Percentiles rank a stretch among this genome's conserved stretches.
These are phyloP conservation scores for Anableps anableps DNA, from an alignment of 2,797 vertebrate genomes.

Conservation along the genomic window DNA sequence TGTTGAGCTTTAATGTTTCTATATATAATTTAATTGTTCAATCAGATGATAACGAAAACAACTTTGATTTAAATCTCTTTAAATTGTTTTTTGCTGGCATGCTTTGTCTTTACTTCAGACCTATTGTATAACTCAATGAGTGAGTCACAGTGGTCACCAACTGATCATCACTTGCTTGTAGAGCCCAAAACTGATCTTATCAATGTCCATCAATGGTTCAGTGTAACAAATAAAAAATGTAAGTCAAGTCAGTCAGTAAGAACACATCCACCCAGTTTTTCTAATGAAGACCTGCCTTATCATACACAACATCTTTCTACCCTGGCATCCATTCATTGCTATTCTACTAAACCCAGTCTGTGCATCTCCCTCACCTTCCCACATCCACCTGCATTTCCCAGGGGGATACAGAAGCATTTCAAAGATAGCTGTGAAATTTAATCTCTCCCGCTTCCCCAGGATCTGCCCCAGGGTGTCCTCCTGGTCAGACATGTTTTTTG, in stretches of 20 bases:
- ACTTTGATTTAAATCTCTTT: not conserved
- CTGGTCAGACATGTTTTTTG: slow-evolving; percentile 8
- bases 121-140: not conserved
- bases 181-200: not conserved
- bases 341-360: not conserved
- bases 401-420: not conserved
- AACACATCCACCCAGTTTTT: not conserved
- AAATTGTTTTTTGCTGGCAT: not conserved
- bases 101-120: not conserved
- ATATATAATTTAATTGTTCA: not conserved
- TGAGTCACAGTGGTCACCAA: not conserved
- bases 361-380: not conserved
- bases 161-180: not conserved
- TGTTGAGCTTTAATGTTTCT: not conserved
- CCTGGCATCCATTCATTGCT: not conserved
- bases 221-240: not conserved
- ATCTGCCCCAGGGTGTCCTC: slow-evolving; percentile 6
- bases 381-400: not conserved
- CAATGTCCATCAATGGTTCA: not conserved
- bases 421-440: slow-evolving; percentile 2
- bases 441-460: slow-evolving; percentile 7
- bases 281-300: not conserved
- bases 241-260: not conserved
- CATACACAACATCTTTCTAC: not conserved
- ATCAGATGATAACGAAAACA: not conserved